These are phyloP conservation scores for Telmatherina bonti DNA, from an alignment of 2,797 vertebrate genomes.

Conservation along the genomic window DNA sequence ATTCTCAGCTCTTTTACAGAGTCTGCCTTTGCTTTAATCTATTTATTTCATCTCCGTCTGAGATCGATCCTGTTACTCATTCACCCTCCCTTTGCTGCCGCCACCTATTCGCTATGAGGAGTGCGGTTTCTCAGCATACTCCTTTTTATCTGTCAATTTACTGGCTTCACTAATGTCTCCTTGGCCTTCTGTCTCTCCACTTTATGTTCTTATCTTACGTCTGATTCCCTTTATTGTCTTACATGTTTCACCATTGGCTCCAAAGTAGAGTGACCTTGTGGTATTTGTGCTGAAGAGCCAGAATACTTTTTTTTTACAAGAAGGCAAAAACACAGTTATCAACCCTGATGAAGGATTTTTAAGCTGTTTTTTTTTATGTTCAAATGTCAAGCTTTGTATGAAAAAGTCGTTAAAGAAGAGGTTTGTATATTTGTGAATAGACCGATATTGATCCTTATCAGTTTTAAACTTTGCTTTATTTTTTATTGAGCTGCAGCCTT, in stretches of 20 bases:
- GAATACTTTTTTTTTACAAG: not conserved
- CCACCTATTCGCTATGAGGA: slow-evolving; percentile 21
- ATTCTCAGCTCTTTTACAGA: slow-evolving; percentile 35
- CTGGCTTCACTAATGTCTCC: slow-evolving; percentile 45
- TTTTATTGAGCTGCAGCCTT: not conserved
- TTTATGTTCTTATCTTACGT: slow-evolving; percentile 29
- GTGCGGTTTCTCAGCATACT: slow-evolving; percentile 30
- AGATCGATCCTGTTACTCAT: slow-evolving; percentile 59
- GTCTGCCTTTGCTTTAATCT: slow-evolving; percentile 58
- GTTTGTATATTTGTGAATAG: not conserved
- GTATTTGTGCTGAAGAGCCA: not conserved
- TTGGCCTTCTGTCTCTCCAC: slow-evolving; percentile 17
- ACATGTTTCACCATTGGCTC: slow-evolving; percentile 5
- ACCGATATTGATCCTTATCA: not conserved
- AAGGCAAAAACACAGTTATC: not conserved
- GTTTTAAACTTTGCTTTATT: not conserved
- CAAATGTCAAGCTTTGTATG: not conserved
- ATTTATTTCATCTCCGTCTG: slow-evolving; percentile 60
- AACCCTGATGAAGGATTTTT: not conserved
- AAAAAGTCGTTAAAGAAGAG: not conserved
- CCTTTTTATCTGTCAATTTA: slow-evolving; percentile 55
- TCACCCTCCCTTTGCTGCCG: slow-evolving; percentile 30
- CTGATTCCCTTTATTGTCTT: slow-evolving; percentile 4
- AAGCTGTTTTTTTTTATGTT: not conserved
- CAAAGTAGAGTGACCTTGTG: slow-evolving; percentile 4